Percentiles rank a stretch among this genome's conserved stretches.
Evolutionary conservation across 2,888 invertebrate genomes (phyloP).

Genomic region (Mechanitis messenoides): DNA sequence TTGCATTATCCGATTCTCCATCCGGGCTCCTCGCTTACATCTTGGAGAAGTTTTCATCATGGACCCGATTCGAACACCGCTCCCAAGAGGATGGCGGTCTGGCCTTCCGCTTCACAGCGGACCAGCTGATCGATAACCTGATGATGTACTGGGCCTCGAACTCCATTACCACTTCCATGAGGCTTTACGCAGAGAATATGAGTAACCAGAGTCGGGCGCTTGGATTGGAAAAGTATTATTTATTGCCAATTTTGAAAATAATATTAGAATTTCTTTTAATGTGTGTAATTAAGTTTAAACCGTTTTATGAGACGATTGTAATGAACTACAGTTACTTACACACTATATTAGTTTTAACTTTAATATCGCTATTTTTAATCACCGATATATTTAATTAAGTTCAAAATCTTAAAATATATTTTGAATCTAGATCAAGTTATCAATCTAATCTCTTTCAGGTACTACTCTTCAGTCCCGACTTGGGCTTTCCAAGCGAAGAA

Average conservation of each 20-base stretch:
- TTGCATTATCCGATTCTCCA: slow-evolving; percentile 82
- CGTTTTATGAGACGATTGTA: too few species aligned
- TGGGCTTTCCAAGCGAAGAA: slow-evolving; percentile 81
- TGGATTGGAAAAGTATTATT: slow-evolving; percentile 12
- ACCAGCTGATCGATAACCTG: slow-evolving; percentile 86
- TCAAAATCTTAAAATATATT: too few species aligned
- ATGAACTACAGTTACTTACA: too few species aligned
- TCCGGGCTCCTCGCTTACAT: slow-evolving; percentile 88
- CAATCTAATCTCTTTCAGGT: slow-evolving; percentile 24
- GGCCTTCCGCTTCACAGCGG: slow-evolving; percentile 77
- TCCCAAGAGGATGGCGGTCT: slow-evolving; percentile 82
- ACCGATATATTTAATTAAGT: too few species aligned
- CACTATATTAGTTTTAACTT: too few species aligned
- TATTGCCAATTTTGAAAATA: background rate
- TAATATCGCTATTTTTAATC: too few species aligned
- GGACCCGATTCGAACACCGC: slow-evolving; percentile 76
- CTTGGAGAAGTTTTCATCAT: slow-evolving; percentile 88
- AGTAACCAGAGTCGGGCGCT: slow-evolving; percentile 15
- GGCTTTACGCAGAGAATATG: slow-evolving; percentile 82
- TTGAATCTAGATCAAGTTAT: background rate
- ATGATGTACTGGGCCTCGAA: slow-evolving; percentile 85
- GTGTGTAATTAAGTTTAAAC: too few species aligned
- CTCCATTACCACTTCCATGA: slow-evolving; percentile 83
- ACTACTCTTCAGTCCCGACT: slow-evolving; percentile 76
- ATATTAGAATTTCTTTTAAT: background rate